Percentiles rank a stretch among this genome's conserved stretches.
phyloP scores from a whole-genome alignment of 2,888 invertebrate species.

The Polydrusus tereticollis region DNA sequence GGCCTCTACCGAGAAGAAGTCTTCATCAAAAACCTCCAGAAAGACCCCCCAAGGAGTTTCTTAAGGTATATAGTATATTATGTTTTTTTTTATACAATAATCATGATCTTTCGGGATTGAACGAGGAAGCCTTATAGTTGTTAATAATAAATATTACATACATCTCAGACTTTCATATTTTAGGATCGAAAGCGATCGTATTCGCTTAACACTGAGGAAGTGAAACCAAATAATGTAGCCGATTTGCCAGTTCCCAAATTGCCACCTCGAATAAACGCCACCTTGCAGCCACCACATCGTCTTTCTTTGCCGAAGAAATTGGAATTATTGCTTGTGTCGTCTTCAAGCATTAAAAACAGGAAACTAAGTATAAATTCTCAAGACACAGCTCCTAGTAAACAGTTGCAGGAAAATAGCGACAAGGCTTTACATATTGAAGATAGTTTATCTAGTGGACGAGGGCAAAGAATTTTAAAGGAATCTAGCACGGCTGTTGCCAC shows the following conservation, averaged over 20 bases:
- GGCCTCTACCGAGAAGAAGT: constrained; percentile 74
- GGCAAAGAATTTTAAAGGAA: constrained; percentile 49
- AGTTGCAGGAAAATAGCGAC: constrained; percentile 73
- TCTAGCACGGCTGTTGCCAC: constrained; percentile 64
- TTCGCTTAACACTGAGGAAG: constrained; percentile 65
- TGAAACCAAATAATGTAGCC: not conserved
- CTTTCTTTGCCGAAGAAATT: constrained; percentile 78
- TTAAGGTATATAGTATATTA: too few species aligned
- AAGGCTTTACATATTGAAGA: constrained; percentile 70
- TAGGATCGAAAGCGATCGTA: constrained; percentile 70
- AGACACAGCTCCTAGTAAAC: constrained; percentile 73
- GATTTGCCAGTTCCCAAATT: constrained; percentile 67
- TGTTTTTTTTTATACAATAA: too few species aligned
- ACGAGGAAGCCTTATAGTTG: too few species aligned
- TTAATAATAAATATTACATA: too few species aligned
- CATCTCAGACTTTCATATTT: not conserved
- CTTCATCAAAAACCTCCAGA: constrained; percentile 75
- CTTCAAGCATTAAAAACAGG: constrained; percentile 74
- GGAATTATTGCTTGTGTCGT: constrained; percentile 79
- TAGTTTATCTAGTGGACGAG: constrained; percentile 43
- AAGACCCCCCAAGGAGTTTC: constrained; percentile 75
- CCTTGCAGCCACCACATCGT: constrained; percentile 68
- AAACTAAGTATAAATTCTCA: not conserved
- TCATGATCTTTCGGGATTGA: too few species aligned
- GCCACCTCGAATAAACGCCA: constrained; percentile 69